phyloP scores from a whole-genome alignment of 1,140 invertebrate species.

The Panagrolaimus sp. region DNA sequence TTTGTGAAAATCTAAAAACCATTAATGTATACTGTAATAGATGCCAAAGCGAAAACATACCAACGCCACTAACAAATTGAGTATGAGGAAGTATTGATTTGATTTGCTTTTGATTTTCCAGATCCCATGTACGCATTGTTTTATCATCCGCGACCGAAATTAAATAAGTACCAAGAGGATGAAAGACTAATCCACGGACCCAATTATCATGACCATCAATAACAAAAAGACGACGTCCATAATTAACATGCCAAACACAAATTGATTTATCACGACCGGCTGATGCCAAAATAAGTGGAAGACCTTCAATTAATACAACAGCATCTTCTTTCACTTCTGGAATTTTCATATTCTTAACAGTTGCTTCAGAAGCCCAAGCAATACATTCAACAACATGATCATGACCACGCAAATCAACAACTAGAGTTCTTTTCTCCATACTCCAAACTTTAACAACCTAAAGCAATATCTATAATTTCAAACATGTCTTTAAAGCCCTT shows the following conservation, averaged over 20 bases:
- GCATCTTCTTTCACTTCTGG: constrained; percentile 18
- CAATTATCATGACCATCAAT: constrained; percentile 92
- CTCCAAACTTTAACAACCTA: constrained; percentile 84
- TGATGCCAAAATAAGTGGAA: constrained; percentile 76
- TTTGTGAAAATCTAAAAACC: constrained; percentile 12
- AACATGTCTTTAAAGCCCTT: background rate
- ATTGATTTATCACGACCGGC: constrained; percentile 94
- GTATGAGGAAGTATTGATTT: constrained; percentile 93
- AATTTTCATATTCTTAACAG: constrained; percentile 61
- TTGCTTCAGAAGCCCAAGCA: constrained; percentile 86
- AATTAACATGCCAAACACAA: constrained; percentile 87
- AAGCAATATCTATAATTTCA: constrained; percentile 11
- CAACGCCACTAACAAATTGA: constrained; percentile 95
- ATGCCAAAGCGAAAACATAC: constrained; percentile 63
- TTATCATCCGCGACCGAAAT: constrained; percentile 94
- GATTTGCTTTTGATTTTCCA: constrained; percentile 78
- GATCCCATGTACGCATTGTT: constrained; percentile 91
- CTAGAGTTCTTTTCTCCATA: constrained; percentile 80
- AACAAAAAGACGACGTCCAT: constrained; percentile 81
- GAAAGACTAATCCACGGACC: constrained; percentile 89
- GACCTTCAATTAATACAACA: constrained; percentile 3
- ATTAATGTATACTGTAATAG: background rate
- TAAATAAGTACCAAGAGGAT: constrained; percentile 91
- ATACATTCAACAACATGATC: constrained; percentile 98
- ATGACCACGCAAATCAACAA: constrained; percentile 87